Evolutionary conservation across 1,140 invertebrate species (phyloP), one percentile per base, ranked within the genome.

Genomic region (Neodiprion lecontei): DNA sequence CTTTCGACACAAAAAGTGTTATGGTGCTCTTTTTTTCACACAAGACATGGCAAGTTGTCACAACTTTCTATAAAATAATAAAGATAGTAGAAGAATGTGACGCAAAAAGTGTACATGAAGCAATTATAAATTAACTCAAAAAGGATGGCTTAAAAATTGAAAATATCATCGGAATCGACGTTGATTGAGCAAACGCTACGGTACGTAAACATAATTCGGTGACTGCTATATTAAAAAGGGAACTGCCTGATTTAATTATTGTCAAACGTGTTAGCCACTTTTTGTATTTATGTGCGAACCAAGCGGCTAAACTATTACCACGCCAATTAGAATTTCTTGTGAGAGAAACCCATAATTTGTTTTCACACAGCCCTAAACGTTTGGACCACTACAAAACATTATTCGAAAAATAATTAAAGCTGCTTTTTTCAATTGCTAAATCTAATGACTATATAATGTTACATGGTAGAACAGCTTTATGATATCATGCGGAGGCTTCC

Each of bases 91-190:
- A 69, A 50, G 79, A 21, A 21, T 21, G 80, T 66, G 82, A 77
- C 68, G 81, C 82, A 28, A 75, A 83, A 80, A 68, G 76, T 69
- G 69, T 85, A 9, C 83, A 79, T 72, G 69, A 73, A 53, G 70
- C 72, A 67, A 72, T 87, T 23, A 81, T 79, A 14, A 67, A 79
- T 48, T 74, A 74, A 47, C 78, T 87, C 69, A 49, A 81, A 70
- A 76, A 79, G 8, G 71, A 79, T 73, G 74, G 79, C 21, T 79
- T 88, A 50, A 83, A 83, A 40, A 40, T 83, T 48, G n/a, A 79
- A 67, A 87, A 87, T 74, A 74, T 86, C 14, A 78, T 87, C 50
- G 82, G 86, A 48, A 87, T 86, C 74, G 83, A 73, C 17, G 76
- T 79, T 7, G 84, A 87, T 81, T 80, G 82, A 1, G 78, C 76